These are phyloP conservation scores for Fulmarus glacialis DNA, from an alignment of 2,113 vertebrate genomes.

Conservation along the genomic window DNA sequence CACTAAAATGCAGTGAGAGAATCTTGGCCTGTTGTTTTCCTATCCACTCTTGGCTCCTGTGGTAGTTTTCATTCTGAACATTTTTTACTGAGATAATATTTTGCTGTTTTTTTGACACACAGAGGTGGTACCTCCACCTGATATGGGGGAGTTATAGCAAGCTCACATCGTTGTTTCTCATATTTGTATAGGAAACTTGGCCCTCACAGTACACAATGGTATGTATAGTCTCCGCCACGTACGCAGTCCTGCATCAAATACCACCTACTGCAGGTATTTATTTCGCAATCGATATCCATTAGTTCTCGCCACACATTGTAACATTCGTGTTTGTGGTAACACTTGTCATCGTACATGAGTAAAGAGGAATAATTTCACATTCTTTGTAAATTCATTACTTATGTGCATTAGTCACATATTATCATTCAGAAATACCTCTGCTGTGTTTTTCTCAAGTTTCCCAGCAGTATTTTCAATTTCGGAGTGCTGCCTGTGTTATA, in stretches of 20 bases:
- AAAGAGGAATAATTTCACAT: neutral
- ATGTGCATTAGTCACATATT: neutral
- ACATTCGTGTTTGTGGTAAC: neutral
- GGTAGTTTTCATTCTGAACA: neutral
- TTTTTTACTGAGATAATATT: constrained; percentile 9
- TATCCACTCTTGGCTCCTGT: neutral
- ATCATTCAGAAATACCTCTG: neutral
- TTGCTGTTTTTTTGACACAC: neutral
- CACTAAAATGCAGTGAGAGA: neutral
- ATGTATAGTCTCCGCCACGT: neutral
- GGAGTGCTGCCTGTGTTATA: neutral
- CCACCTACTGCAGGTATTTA: neutral
- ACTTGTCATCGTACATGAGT: rapidly evolving
- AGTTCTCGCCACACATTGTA: rapidly evolving
- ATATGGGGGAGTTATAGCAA: neutral
- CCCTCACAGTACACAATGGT: neutral
- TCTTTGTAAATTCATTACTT: neutral
- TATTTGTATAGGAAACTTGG: neutral
- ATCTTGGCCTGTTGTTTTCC: neutral
- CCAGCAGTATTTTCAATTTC: neutral
- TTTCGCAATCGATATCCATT: neutral
- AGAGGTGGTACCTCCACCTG: neutral
- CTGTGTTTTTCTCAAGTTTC: neutral
- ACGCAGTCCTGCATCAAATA: neutral
- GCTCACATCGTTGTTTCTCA: neutral